Base-by-base conservation (phyloP, 2,113 vertebrate genomes). In the Triplophysa siluroides region DNA sequence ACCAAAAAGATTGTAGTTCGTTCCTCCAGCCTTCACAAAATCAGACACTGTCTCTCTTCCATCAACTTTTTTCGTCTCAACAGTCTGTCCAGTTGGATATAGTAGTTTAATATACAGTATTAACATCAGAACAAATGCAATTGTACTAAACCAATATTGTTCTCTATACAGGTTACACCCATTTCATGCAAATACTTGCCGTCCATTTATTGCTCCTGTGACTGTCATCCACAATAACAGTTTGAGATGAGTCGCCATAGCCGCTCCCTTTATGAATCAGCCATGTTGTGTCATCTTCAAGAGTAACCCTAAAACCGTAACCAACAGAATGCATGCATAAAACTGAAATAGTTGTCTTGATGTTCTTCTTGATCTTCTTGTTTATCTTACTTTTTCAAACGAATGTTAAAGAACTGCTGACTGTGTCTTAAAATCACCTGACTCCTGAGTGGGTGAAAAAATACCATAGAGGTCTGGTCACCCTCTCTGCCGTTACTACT, bases 231-330 rank as follows among this genome's bases (percentile, higher is more conserved):
- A 86, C 85, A 76, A 90, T 91, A 45, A 91, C 91, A 0, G 91
- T 91, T 43, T 90, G 50, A 9, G 84, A 87, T 14, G 50, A 67
- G 0, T n/a, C 6, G 2, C 91, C 91, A 18, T 23, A 89, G 2
- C 29, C 2, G 0, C 16, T 1, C 61, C 90, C 90, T 84, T 92
- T 91, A 50, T 92, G 91, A 58, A 92, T 18, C 19, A 92, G 82
- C 85, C 84, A 92, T 76, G 29, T 8, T 2, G 79, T 21, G 9
- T 75, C 83, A 0, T 92, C 88, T 0, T 0, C 71, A 54, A 91
- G 80, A 1, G 89, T 91, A 72, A 91, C 88, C 58, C 92, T 90
- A 71, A 67, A 83, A 78, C 7, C 47, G 76, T 21, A 5, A 75
- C 61, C 47, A 74, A 12, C 3, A 10, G 21, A 45, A 24, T 6